phyloP scores from a whole-genome alignment of 2,797 vertebrate genomes.

The Rhinogobio ventralis region DNA sequence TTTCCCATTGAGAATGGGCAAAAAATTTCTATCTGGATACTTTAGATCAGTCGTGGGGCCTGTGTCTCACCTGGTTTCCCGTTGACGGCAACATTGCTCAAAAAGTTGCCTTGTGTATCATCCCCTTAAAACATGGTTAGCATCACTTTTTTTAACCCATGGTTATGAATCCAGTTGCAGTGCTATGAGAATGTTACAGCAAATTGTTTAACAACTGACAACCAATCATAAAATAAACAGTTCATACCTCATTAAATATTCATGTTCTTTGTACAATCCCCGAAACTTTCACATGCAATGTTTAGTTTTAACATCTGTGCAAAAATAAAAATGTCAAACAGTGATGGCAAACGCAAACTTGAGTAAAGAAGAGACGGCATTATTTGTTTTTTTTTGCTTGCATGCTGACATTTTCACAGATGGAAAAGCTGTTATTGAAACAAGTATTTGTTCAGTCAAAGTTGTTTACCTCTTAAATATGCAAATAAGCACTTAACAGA shows the following conservation, averaged over 20 bases:
- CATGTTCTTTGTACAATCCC: slow-evolving; percentile 4
- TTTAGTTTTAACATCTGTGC: slow-evolving; percentile 21
- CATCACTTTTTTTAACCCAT: background rate
- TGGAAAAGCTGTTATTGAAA: slow-evolving; percentile 15
- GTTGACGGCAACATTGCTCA: no score
- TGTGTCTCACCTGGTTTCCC: no score
- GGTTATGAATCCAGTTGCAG: background rate
- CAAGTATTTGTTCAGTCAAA: background rate
- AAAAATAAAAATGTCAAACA: slow-evolving; percentile 18
- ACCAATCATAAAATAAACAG: background rate
- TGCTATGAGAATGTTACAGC: background rate
- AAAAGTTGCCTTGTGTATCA: no score
- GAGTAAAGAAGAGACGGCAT: background rate
- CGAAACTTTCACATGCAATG: slow-evolving; percentile 15
- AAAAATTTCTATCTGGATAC: no score
- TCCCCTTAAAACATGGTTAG: background rate
- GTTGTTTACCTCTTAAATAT: slow-evolving; percentile 2
- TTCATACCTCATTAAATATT: slow-evolving; percentile 17
- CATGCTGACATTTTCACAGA: background rate
- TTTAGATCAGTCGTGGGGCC: no score
- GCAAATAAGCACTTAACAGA: background rate
- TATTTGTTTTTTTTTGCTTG: background rate
- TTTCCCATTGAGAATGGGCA: no score
- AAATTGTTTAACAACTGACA: slow-evolving; percentile 13
- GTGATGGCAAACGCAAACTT: background rate